A percentile compares a stretch with the other conserved stretches of the same genome.
Evolutionary conservation across 2,888 invertebrate genomes (phyloP).

Genomic region (Vanessa cardui): DNA sequence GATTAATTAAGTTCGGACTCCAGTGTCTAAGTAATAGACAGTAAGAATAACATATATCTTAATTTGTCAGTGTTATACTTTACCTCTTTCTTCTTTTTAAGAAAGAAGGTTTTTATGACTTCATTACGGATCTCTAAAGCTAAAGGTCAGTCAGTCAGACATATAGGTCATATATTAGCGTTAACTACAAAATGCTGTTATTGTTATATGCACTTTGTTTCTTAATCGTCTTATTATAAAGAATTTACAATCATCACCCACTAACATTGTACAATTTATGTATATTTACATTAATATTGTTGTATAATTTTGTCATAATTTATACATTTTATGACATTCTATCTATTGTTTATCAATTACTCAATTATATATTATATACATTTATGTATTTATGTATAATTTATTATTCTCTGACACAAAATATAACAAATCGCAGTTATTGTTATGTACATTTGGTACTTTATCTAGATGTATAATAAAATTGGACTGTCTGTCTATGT

Average conservation of each 20-base stretch:
- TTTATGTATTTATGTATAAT: neutral
- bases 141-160: slow-evolving; percentile 24
- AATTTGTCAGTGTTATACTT: neutral
- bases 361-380: neutral
- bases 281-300: slow-evolving; percentile 2
- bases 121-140: slow-evolving; percentile 21
- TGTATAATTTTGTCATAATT: slow-evolving; percentile 7
- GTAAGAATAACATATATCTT: neutral
- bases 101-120: slow-evolving; percentile 1
- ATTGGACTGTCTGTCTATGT: too few species aligned
- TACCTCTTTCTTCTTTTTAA: neutral
- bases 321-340: slow-evolving; percentile 1
- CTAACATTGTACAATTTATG: slow-evolving; percentile 8
- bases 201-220: slow-evolving; percentile 24
- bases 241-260: slow-evolving; percentile 10
- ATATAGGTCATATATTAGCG: slow-evolving; percentile 31
- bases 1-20: too few species aligned
- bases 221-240: slow-evolving; percentile 20
- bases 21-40: too few species aligned
- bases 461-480: too few species aligned
- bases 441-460: too few species aligned
- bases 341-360: neutral
- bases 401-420: neutral
- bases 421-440: neutral
- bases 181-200: slow-evolving; percentile 39